phyloP scores from a whole-genome alignment of 2,113 vertebrate genomes.

The Gavialis gangeticus region DNA sequence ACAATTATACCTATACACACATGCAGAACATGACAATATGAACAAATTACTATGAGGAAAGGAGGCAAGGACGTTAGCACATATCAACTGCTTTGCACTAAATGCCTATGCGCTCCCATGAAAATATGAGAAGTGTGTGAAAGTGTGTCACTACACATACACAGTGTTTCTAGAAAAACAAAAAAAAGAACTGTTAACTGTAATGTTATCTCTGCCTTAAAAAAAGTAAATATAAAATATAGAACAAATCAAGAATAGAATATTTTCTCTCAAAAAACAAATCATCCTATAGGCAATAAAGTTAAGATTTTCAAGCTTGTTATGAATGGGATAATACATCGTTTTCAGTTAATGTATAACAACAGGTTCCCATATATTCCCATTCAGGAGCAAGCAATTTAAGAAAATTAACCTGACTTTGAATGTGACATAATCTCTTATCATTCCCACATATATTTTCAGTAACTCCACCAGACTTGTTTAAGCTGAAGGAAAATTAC shows the following conservation, averaged over 20 bases:
- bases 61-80: no score
- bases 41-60: no score
- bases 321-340: background rate
- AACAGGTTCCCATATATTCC: background rate
- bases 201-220: accelerated
- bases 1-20: background rate
- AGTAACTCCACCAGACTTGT: background rate
- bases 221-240: background rate
- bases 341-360: background rate
- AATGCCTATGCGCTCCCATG: background rate
- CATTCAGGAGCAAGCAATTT: background rate
- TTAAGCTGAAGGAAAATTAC: background rate
- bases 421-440: background rate
- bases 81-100: no score
- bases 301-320: background rate
- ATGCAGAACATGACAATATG: background rate
- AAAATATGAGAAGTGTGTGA: background rate
- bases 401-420: background rate
- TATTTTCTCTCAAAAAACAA: background rate
- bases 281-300: background rate
- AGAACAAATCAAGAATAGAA: background rate
- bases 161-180: background rate
- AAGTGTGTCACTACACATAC: background rate
- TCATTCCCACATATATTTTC: accelerated
- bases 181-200: background rate